Evolutionary conservation across 2,888 invertebrate genomes (phyloP), one percentile per base, ranked within the genome.

Genomic region (Agrilus mali): DNA sequence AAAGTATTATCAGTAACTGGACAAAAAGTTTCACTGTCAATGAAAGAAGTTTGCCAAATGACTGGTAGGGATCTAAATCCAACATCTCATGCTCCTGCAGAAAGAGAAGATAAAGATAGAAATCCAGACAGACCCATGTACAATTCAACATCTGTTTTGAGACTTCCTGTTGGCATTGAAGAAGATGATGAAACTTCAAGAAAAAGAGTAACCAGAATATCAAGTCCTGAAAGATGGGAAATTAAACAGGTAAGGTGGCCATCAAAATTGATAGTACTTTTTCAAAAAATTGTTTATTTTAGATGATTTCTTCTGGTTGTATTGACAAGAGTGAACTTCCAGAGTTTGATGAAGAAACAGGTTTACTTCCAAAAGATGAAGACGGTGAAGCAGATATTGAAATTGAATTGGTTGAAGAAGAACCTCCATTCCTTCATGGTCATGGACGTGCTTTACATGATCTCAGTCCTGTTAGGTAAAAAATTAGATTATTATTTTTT

Each of bases 331-430:
- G 88, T 53, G 96, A 97, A 62, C 65, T 96, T 47, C 97, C 97
- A 0, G 96, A 97, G 63, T 97, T 96, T 64, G 97, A 98, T 62
- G 95, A 93, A 46, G 97, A 97, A 62, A 90, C 90, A 8, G 97
- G 96, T 34, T 66, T 87, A 4, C 63, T 95, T 38, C 92, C 92
- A 0, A 90, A 92, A 63, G 87, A 90, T 53, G 89, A 89, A 55
- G 89, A 88, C 56, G 88, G 88, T 45, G 97, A 97, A 62, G 98
- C 97, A 43, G 98, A 99, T 60, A 82, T 94, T 42, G 94, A 95
- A 71, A 96, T 99, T 51, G 98, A 98, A 67, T 72, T 99, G 45
- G 96, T 96, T 0, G 98, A 99, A 67, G 98, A 99, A 43, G 97
- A 98, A 61, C 92, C 98, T 0, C 92, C 97, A 0, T 99, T 99